Conservation (phyloP, 2,797 vertebrate genomes). For the Tragopan temminckii region DNA sequence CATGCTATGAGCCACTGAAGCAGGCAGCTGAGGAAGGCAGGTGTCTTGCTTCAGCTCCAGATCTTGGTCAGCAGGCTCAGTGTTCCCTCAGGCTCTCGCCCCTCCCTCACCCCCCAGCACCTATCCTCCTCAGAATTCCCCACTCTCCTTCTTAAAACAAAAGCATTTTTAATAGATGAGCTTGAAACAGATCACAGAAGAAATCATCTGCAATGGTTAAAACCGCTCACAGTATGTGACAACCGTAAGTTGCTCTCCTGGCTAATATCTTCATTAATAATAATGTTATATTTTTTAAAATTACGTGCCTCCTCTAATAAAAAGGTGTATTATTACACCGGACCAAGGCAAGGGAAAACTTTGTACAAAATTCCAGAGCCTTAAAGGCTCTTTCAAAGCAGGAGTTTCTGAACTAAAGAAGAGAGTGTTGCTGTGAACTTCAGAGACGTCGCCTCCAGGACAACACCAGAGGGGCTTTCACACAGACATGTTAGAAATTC, state of each 20-base stretch:
- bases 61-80: background rate
- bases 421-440: background rate
- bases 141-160: background rate
- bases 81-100: background rate
- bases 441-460: constrained; percentile 33
- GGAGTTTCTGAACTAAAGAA: background rate
- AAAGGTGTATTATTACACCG: background rate
- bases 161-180: background rate
- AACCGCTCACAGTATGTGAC: background rate
- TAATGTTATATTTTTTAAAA: background rate
- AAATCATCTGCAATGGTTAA: background rate
- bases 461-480: constrained; percentile 3
- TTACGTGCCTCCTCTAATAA: background rate
- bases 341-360: background rate
- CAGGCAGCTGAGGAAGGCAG: rapidly evolving
- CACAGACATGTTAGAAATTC: constrained; percentile 39
- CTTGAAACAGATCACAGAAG: background rate
- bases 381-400: constrained; percentile 8
- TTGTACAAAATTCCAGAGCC: constrained; percentile 3
- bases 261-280: background rate
- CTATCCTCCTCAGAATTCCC: background rate
- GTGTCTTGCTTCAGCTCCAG: background rate
- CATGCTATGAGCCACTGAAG: rapidly evolving
- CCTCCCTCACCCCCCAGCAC: background rate
- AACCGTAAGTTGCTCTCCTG: background rate